Conservation (phyloP, 2,888 invertebrate species). For the Phorcus lineatus region DNA sequence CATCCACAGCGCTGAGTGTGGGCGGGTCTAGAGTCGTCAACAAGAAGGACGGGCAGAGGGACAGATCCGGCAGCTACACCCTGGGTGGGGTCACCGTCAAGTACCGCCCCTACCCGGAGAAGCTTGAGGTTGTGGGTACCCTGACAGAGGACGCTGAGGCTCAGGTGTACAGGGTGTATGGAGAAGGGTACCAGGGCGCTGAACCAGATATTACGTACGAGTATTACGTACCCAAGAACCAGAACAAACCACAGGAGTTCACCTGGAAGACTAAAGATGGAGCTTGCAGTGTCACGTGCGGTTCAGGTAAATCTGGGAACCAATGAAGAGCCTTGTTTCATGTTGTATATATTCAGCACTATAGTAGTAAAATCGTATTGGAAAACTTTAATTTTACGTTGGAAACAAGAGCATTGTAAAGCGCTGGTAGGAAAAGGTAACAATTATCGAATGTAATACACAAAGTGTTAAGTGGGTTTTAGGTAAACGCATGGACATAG, state of each 20-base stretch:
- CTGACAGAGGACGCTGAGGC: slow-evolving; percentile 43
- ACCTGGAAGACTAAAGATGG: slow-evolving; percentile 53
- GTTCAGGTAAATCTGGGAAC: slow-evolving; percentile 48
- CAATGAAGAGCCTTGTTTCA: too few relatives aligned
- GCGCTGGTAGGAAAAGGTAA: too few relatives aligned
- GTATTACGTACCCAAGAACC: slow-evolving; percentile 46
- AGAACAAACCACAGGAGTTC: slow-evolving; percentile 8
- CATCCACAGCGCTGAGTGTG: slow-evolving; percentile 48
- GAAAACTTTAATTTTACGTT: too few relatives aligned
- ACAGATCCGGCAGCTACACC: slow-evolving; percentile 45
- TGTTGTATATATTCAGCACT: too few relatives aligned
- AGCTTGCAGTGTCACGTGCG: slow-evolving; percentile 55
- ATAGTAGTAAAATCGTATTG: too few relatives aligned
- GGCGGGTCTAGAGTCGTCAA: slow-evolving; percentile 52
- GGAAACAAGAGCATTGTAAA: too few relatives aligned
- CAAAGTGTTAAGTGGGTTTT: too few relatives aligned
- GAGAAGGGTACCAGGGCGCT: slow-evolving; percentile 45
- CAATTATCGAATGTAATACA: too few relatives aligned
- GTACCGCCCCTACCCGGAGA: slow-evolving; percentile 52
- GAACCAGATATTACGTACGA: slow-evolving; percentile 59
- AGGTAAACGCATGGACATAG: too few relatives aligned
- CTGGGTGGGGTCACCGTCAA: slow-evolving; percentile 44
- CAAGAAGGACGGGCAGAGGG: slow-evolving; percentile 34
- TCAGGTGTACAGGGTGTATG: slow-evolving; percentile 61
- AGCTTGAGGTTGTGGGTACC: slow-evolving; percentile 54